Evolutionary conservation across 2,888 invertebrate species (phyloP), one percentile per base, ranked within the genome.

Genomic region (Napeogenes sylphis): DNA sequence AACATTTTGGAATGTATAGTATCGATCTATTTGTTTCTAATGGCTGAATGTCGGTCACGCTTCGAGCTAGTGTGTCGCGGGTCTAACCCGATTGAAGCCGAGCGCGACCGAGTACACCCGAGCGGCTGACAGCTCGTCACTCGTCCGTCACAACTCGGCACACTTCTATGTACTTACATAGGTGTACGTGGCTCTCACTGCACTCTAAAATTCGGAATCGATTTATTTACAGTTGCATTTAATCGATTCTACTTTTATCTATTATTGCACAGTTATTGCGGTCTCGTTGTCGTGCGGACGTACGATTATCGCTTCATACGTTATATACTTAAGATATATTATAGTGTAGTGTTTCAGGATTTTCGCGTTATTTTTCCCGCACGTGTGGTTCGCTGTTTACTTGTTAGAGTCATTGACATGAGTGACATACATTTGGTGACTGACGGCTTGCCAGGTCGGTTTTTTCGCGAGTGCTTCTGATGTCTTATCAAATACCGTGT

Each of bases 381-480:
- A 87, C 89, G 86, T 88, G 90, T 82, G 78, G 72, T 78, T 75
- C 72, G 76, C 77, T 83, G 85, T 85, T 87, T 90, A 90, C 88
- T 84, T 83, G 80, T 78, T 59, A 77, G 79, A 83, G 89, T 89
- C 90, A 86, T 81, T 90, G 90, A 90, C 89, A 83, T 83, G 79
- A 84, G 79, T 91, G 91, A 91, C 91, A 91, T 80, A 90, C 89
- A 91, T 90, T 89, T 88, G 80, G 80, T 79, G 79, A 77, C 78
- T 83, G 86, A 84, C 84, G 80, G 84, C 77, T 78, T 80, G 80
- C 73, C 75, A 78, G 76, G 80, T 82, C 82, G 83, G 79, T 75
- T 76, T 77, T 83, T 81, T 78, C 79, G 81, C 80, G 78, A 72
- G 71, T 66, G 69, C 61, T 63, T 56, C 56, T 58, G 8, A 42